These are phyloP conservation scores for Cataglyphis rosenhaueri DNA, from an alignment of 2,888 invertebrate species.

Conservation along the genomic window DNA sequence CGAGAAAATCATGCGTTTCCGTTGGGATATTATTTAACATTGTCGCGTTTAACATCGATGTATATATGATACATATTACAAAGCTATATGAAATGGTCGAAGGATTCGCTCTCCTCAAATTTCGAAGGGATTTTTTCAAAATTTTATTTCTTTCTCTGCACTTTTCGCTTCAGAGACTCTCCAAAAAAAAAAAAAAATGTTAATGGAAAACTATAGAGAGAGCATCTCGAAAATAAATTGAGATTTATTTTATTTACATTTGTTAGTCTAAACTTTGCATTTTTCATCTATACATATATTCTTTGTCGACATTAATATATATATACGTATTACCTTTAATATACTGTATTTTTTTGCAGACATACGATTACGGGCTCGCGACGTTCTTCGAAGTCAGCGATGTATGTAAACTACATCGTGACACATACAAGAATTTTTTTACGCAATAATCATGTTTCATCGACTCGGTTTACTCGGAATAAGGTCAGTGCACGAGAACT, in stretches of 20 bases:
- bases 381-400: constrained; percentile 5
- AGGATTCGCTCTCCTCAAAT: background rate
- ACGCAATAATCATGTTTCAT: constrained; percentile 17
- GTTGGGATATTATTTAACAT: constrained; percentile 4
- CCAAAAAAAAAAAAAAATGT: background rate
- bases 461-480: constrained; percentile 24
- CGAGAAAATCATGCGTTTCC: constrained; percentile 32
- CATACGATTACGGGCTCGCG: background rate
- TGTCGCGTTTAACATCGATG: background rate
- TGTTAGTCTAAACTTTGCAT: background rate
- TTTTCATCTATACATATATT: background rate
- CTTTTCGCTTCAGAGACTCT: background rate
- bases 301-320: background rate
- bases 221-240: background rate
- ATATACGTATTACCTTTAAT: background rate
- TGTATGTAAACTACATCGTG: background rate
- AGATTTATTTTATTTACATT: background rate
- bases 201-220: background rate
- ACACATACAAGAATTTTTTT: constrained; percentile 10
- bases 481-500: constrained; percentile 32
- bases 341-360: background rate
- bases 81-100: background rate
- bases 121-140: no score
- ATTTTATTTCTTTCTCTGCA: background rate
- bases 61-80: background rate